These are phyloP conservation scores for Tetranychus piercei DNA, from an alignment of 2,888 invertebrate genomes.

Conservation along the genomic window DNA sequence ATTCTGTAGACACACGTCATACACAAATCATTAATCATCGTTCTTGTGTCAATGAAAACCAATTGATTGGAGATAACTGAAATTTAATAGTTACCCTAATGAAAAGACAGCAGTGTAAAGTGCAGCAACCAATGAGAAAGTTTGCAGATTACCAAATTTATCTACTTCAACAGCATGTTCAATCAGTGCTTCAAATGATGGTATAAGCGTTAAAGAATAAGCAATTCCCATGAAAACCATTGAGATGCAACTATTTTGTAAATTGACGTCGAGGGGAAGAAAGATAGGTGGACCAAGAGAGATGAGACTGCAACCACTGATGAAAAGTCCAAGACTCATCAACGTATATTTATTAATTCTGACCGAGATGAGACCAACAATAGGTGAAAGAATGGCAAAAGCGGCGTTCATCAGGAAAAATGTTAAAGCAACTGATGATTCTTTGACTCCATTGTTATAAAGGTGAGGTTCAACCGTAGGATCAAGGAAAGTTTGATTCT, in stretches of 20 bases:
- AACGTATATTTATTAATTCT: constrained; percentile 46
- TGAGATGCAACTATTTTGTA: constrained; percentile 49
- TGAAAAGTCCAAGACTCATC: constrained; percentile 48
- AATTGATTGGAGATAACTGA: not conserved
- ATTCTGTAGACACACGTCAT: not conserved
- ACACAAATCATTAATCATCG: not conserved
- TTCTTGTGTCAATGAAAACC: not conserved
- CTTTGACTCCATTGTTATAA: constrained; percentile 35
- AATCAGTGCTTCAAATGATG: constrained; percentile 54
- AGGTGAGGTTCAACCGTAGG: constrained; percentile 57
- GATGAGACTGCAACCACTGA: constrained; percentile 44
- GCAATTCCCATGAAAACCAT: constrained; percentile 49
- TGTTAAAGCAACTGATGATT: constrained; percentile 44
- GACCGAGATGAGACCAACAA: constrained; percentile 45
- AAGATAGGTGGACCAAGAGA: constrained; percentile 49
- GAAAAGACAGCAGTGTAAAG: constrained; percentile 58
- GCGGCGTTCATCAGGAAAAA: constrained; percentile 51
- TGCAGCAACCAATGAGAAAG: constrained; percentile 55
- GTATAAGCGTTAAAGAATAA: constrained; percentile 49
- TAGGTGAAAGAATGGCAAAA: constrained; percentile 52
- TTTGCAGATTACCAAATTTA: constrained; percentile 46
- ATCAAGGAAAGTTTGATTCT: constrained; percentile 56
- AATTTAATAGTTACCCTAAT: constrained; percentile 36
- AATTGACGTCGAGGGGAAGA: constrained; percentile 36
- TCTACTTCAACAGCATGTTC: constrained; percentile 50